Base-by-base conservation (phyloP, 2,113 vertebrate genomes). In the Osmerus eperlanus region DNA sequence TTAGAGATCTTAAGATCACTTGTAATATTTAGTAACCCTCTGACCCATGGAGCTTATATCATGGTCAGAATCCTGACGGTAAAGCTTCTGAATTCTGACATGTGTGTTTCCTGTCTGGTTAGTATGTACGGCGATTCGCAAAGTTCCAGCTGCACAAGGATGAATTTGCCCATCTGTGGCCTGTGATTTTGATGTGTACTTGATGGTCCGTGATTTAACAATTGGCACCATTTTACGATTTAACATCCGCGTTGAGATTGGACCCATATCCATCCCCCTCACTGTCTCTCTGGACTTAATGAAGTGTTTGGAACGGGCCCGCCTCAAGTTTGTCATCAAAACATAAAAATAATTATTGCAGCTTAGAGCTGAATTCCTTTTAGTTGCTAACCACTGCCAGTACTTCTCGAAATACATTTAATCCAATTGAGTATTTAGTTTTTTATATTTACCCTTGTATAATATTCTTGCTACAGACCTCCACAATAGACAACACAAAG, bases 231-330 rank as follows among this genome's bases (percentile, higher is more conserved):
- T 15, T 6, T 15, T n/a, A 51, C 14, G 51, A 16, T 32, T 56
- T 68, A 68, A 29, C 36, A 55, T 32, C 25, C 67, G 21, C 64
- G 23, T 23, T 68, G 66, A 28, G 67, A 14, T 58, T 56, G 66
- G 15, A 74, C 41, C 0, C 1, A 0, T 19, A 52, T 7, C 65
- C 64, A 52, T 36, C 71, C 32, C 5, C 5, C 19, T n/a, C 52
- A 11, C 56, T 72, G 32, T 59, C n/a, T 47, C 16, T 74, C 19
- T 59, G 18, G 54, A 59, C 61, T 73, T 74, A 81, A 76, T 69
- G 16, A 76, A 55, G 65, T 2, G 1, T 68, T 18, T 59, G 11
- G 68, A 56, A 28, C 1, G 3, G 21, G 29, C 67, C 52, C 41
- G 32, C 13, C 68, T 75, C 28, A 61, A 16, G 67, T 70, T 72